Base-by-base conservation (phyloP, 1,140 invertebrate species). In the Notospermus geniculatus region DNA sequence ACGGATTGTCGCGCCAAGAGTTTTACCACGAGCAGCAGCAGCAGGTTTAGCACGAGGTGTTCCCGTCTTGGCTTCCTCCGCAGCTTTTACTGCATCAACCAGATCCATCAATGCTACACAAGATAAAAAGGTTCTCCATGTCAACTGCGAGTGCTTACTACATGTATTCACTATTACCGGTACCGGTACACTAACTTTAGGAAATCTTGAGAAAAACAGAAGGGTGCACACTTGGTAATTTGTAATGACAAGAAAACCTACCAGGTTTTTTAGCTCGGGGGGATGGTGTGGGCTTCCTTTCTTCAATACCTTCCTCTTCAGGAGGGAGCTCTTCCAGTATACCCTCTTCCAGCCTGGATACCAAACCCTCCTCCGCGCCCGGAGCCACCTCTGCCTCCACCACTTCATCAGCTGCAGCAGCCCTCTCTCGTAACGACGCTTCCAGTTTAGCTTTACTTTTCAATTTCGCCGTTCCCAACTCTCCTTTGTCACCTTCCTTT, bases 401-500 rank as follows among this genome's bases (percentile, higher is more conserved):
- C n/a, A 22, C 23, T 19, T 19, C 23, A 28, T 55, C 23, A 7
- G 54, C 29, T 27, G 15, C 29, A 25, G n/a, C 29, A 25, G n/a
- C 27, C 19, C n/a, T 5, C 54, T 32, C 7, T 9, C 54, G 7
- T 11, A 55, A n/a, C 7, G 54, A 55, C 29, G 23, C 23, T 9
- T 30, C 29, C 9, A 55, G n/a, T 27, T 55, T 55, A 4, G 23
- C 23, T 30, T 55, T 55, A 32, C 56, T 57, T 23, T 41, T 36
- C 27, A n/a, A 4, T 23, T 41, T 57, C 2, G 56, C 56, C 5
- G 25, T 27, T 4, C 36, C 23, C 15, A 57, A 30, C 32, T 57
- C 29, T 19, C 30, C 29, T 11, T 27, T 36, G n/a, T 46, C 30
- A 32, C 39, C 56, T 41, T 55, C 23, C 25, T 25, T 55, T 27